Evolutionary conservation across 2,113 vertebrate species (phyloP), one percentile per base, ranked within the genome.

Genomic region (Hymenochirus boettgeri): DNA sequence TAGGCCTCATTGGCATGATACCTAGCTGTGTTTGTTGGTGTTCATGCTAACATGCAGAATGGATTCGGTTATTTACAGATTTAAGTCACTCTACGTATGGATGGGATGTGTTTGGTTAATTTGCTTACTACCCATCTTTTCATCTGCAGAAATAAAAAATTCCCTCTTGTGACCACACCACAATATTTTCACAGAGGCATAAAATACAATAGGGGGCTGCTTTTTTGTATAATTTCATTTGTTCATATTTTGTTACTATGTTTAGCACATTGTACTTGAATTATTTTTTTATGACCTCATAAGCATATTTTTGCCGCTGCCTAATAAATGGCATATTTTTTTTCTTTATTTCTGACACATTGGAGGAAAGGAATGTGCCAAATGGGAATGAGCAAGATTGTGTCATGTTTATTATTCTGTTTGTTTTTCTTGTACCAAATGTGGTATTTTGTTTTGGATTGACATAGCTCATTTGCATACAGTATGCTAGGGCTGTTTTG

Each of bases 221-320:
- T n/a, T 22, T 70, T 74, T 1, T 57, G 55, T 65, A 39, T 60
- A 37, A 35, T 47, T 62, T 62, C 37, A 77, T 77, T 76, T 78
- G 73, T 81, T 73, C 76, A 76, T 66, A 71, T 86, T 71, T 81
- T 77, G 75, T 88, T 78, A 75, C 83, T 71, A 78, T 81, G 12
- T 88, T 82, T 90, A 91, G 92, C 91, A 93, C 91, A 88, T 96
- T 85, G 91, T 96, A 95, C 94, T 98, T 97, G 94, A 96, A 96
- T 96, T 96, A 94, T 92, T 92, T 94, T 84, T 57, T 93, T 91
- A 91, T 94, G 94, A 98, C 92, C 94, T 97, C 91, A 92, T 94
- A 82, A 91, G 85, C 84, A 89, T 85, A 84, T 76, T 27, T 42
- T 42, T 81, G 82, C 84, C 86, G 80, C 77, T 87, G 64, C 64